A percentile compares a stretch with the other conserved stretches of the same genome.
These are phyloP conservation scores for Diaprepes abbreviatus DNA, from an alignment of 2,888 invertebrate genomes.

Conservation along the genomic window DNA sequence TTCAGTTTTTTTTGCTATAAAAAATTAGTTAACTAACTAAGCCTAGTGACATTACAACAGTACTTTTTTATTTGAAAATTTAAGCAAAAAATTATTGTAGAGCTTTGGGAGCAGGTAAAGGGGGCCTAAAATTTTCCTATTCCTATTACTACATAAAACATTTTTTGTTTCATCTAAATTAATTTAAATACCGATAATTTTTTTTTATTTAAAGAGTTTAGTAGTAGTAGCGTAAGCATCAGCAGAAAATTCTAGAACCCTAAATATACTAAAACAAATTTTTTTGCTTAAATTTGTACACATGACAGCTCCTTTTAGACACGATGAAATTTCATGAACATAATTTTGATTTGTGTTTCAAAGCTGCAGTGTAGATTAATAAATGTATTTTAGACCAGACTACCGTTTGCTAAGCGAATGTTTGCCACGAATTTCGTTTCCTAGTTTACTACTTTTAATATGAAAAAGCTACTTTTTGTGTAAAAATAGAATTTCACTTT, in stretches of 20 bases:
- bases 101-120: neutral
- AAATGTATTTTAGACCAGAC: conserved; percentile 5
- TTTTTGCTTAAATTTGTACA: conserved; percentile 50
- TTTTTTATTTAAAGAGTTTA: no score
- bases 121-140: conserved; percentile 18
- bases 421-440: conserved; percentile 29
- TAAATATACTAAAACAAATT: neutral
- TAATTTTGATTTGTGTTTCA: conserved; percentile 47
- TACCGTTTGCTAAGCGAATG: conserved; percentile 25
- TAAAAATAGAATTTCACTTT: conserved; percentile 37
- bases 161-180: no score
- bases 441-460: conserved; percentile 1
- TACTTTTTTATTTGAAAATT: conserved; percentile 34
- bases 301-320: conserved; percentile 56
- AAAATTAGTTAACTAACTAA: conserved; percentile 47
- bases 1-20: conserved; percentile 54
- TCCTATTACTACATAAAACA: neutral
- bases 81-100: conserved; percentile 37
- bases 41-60: conserved; percentile 44
- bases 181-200: no score
- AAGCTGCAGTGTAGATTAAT: conserved; percentile 51
- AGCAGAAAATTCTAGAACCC: neutral
- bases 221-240: no score
- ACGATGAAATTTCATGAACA: conserved; percentile 67
- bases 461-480: conserved; percentile 37